Percentiles rank a stretch among this genome's conserved stretches.
These are phyloP conservation scores for Maniola jurtina DNA, from an alignment of 1,140 invertebrate genomes.

Conservation along the genomic window DNA sequence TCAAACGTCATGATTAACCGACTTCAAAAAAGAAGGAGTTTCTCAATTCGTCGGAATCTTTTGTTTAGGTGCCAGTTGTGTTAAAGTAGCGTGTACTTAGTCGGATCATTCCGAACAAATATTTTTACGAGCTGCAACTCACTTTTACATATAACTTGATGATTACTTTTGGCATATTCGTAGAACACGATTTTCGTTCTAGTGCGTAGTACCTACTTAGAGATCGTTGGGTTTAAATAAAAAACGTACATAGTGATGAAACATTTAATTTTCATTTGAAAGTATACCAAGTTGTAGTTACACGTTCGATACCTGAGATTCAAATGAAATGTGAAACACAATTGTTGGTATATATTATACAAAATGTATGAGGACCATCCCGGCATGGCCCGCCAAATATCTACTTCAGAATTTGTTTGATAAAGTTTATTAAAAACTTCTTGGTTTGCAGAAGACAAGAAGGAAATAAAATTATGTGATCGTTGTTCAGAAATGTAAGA, in stretches of 20 bases:
- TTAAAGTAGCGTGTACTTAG: no score
- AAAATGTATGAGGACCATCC: conserved; percentile 38
- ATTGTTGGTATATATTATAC: conserved; percentile 65
- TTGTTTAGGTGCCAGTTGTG: no score
- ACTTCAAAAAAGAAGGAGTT: no score
- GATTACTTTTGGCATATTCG: no score
- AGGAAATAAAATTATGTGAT: neutral
- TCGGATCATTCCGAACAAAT: no score
- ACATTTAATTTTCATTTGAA: conserved; percentile 78
- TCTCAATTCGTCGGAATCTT: no score
- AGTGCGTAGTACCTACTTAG: no score
- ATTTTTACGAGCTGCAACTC: no score
- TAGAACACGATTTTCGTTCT: no score
- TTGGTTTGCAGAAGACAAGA: no score
- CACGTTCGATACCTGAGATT: conserved; percentile 73
- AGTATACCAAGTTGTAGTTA: conserved; percentile 76
- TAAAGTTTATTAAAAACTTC: neutral
- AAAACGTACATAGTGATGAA: conserved; percentile 62
- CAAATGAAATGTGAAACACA: conserved; percentile 75
- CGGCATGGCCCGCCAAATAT: neutral
- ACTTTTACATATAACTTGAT: no score
- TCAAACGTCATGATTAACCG: no score
- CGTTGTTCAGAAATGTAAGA: neutral
- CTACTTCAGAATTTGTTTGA: neutral
- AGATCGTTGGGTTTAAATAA: conserved; percentile 39